These are phyloP conservation scores for Montipora efflorescens DNA, from an alignment of 64 coral and sea anemone genomes.

Conservation along the genomic window DNA sequence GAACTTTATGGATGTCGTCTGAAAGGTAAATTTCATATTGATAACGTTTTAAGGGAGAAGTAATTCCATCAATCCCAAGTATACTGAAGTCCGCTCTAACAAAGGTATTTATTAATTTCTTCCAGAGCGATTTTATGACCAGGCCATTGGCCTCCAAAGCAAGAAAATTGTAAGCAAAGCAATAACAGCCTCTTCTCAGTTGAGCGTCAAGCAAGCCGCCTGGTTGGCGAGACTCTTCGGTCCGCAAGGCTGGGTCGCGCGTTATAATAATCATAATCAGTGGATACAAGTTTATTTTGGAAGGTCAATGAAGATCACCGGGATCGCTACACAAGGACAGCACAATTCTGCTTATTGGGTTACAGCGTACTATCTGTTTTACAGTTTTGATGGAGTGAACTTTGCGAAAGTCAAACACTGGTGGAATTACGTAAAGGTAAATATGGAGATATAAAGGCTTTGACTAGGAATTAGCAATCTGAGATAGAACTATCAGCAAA, in stretches of 20 bases:
- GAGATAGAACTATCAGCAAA: too few relatives aligned
- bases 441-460: too few relatives aligned
- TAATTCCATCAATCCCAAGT: not conserved
- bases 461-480: too few relatives aligned
- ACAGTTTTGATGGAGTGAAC: conserved; percentile 68
- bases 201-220: conserved; percentile 30
- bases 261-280: conserved; percentile 62
- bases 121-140: conserved; percentile 43
- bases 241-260: conserved; percentile 61
- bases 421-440: conserved; percentile 60
- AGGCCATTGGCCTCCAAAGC: conserved; percentile 61
- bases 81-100: not conserved
- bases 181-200: conserved; percentile 70
- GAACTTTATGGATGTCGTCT: conserved; percentile 80
- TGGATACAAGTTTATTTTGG: conserved; percentile 83
- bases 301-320: conserved; percentile 47
- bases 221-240: conserved; percentile 61
- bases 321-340: conserved; percentile 79
- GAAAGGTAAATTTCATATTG: not conserved
- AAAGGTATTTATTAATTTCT: not conserved
- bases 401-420: conserved; percentile 62
- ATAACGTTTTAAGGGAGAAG: too few relatives aligned
- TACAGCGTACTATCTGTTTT: conserved; percentile 57
- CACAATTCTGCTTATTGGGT: conserved; percentile 80
- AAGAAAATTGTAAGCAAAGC: conserved; percentile 10